phyloP scores from a whole-genome alignment of 1,140 invertebrate species.

The Drosophila elegans region DNA sequence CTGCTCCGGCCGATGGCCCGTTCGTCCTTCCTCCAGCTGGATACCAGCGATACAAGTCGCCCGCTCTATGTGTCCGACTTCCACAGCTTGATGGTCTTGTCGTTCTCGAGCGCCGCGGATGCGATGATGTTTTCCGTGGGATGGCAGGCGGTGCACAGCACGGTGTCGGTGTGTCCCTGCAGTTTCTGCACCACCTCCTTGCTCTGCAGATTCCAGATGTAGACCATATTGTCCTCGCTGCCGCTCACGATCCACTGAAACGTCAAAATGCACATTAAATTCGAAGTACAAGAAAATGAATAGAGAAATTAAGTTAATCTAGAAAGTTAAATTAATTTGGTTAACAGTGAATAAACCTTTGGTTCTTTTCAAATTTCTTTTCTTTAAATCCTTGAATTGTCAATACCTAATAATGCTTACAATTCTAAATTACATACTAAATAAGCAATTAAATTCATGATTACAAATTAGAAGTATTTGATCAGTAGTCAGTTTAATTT shows the following conservation, averaged over 20 bases:
- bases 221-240: constrained; percentile 99
- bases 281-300: no score
- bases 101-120: constrained; percentile 98
- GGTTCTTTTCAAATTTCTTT: no score
- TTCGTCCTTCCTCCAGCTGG: constrained; percentile 29
- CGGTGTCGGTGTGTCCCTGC: constrained; percentile 98
- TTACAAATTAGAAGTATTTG: no score
- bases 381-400: no score
- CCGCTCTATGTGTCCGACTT: constrained; percentile 95
- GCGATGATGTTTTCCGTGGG: constrained; percentile 99
- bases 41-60: constrained; percentile 48
- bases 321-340: no score
- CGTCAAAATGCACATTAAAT: not conserved
- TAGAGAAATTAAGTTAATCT: no score
- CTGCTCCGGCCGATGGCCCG: not conserved
- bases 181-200: constrained; percentile 99
- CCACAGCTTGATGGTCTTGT: constrained; percentile 99
- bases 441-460: no score
- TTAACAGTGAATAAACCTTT: no score
- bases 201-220: constrained; percentile 99
- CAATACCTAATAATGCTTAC: no score
- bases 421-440: no score
- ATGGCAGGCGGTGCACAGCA: constrained; percentile 99
- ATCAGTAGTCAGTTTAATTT: no score
- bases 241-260: constrained; percentile 98